Evolutionary conservation across 2,797 vertebrate genomes (phyloP).

Genomic region (Paramormyrops hopkinsi): DNA sequence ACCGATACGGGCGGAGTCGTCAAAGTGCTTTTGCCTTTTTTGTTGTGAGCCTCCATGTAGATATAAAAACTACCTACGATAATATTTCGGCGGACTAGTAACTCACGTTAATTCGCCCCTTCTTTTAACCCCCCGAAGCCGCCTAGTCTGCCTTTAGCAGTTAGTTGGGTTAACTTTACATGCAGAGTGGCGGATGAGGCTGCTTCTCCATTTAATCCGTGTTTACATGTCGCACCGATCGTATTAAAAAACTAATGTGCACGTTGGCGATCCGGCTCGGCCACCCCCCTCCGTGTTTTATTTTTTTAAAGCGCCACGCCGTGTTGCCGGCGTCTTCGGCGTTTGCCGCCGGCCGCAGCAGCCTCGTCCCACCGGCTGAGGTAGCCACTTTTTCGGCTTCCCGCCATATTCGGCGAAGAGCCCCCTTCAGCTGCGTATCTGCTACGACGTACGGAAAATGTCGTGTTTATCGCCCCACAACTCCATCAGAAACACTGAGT

Average conservation of each 20-base stretch:
- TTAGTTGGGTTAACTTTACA: neutral
- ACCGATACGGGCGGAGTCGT: slow-evolving; percentile 16
- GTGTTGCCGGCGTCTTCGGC: neutral
- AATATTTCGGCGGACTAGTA: neutral
- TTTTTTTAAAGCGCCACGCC: neutral
- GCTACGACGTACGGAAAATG: neutral
- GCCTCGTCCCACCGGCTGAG: neutral
- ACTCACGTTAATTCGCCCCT: neutral
- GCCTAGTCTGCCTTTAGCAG: neutral
- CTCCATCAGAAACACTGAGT: neutral
- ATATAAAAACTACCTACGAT: neutral
- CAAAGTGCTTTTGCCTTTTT: slow-evolving; percentile 15
- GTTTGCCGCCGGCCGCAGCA: neutral
- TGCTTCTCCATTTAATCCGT: neutral
- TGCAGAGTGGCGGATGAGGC: slow-evolving; percentile 1
- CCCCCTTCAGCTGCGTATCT: neutral
- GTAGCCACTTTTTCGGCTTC: slow-evolving; percentile 41
- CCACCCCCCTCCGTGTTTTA: neutral
- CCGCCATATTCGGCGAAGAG: slow-evolving; percentile 58
- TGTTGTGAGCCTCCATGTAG: neutral
- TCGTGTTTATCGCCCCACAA: neutral
- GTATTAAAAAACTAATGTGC: neutral
- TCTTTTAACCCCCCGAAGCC: neutral
- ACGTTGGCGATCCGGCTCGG: neutral
- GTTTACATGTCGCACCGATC: neutral